phyloP scores from a whole-genome alignment of 2,113 vertebrate species.

The Phasianus colchicus region DNA sequence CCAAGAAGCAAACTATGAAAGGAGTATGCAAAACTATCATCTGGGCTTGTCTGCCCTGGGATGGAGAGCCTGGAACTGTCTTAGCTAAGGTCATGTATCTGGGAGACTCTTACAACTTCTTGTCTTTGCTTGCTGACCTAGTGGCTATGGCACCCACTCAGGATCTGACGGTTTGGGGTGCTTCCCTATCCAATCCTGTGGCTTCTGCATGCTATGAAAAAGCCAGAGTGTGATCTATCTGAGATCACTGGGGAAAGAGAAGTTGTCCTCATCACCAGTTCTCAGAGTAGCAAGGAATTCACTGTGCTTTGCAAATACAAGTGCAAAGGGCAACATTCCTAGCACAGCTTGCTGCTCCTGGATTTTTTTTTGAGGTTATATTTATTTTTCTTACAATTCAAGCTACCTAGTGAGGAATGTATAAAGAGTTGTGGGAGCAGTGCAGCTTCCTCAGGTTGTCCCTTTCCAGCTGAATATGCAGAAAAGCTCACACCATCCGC shows the following conservation, averaged over 20 bases:
- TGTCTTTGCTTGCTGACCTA: rapidly evolving
- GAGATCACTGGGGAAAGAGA: not conserved
- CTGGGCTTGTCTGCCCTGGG: not conserved
- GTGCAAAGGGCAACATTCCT: not conserved
- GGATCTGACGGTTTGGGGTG: not conserved
- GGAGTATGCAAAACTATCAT: not conserved
- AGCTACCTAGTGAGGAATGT: conserved; percentile 37
- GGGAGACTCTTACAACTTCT: not conserved
- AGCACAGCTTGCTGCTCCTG: not conserved
- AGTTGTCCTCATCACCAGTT: not conserved
- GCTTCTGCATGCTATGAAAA: not conserved
- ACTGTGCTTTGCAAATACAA: not conserved
- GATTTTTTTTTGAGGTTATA: not conserved
- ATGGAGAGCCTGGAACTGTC: not conserved
- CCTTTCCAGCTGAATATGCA: conserved; percentile 67
- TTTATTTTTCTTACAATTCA: conserved; percentile 13
- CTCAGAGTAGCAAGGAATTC: not conserved
- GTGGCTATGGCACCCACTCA: not conserved
- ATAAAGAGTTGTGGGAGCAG: conserved; percentile 32
- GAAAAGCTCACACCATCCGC: conserved; percentile 26
- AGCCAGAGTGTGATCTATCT: not conserved
- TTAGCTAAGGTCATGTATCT: not conserved
- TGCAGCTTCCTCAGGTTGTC: conserved; percentile 30
- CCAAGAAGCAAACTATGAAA: not conserved
- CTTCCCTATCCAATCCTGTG: not conserved